Evolutionary conservation across 2,888 invertebrate species (phyloP).

Genomic region (Synanthedon formicaeformis): DNA sequence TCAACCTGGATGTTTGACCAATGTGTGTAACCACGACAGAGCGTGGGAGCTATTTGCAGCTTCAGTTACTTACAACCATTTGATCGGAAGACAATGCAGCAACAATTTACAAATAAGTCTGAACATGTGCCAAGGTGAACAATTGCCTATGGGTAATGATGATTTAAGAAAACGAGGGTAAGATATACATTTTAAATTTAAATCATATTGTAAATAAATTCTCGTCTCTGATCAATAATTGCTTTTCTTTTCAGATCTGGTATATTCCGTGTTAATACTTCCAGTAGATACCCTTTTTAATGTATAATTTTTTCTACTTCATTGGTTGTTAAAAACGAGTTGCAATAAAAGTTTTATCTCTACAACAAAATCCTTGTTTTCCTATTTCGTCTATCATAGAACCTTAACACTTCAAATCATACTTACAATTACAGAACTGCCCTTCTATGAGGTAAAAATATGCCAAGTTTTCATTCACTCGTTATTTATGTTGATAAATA

Average conservation of each 20-base stretch:
- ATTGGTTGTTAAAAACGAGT: no score
- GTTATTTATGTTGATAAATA: no score
- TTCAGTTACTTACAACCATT: conserved; percentile 25
- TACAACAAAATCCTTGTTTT: no score
- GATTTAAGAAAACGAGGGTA: conserved; percentile 30
- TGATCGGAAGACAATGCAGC: conserved; percentile 23
- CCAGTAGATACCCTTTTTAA: conserved; percentile 24
- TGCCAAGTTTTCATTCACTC: no score
- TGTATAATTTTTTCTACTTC: no score
- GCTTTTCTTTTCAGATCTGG: conserved; percentile 23
- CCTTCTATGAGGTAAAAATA: no score
- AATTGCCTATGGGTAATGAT: conserved; percentile 29
- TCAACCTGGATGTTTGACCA: conserved; percentile 33
- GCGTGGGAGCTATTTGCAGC: conserved; percentile 34
- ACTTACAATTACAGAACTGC: no score
- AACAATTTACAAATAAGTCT: conserved; percentile 16
- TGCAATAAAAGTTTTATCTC: no score
- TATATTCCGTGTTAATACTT: conserved; percentile 22
- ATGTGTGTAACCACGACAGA: conserved; percentile 31
- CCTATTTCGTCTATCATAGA: no score
- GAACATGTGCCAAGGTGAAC: conserved; percentile 27
- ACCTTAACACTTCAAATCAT: no score
- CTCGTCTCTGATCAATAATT: neutral
- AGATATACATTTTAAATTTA: conserved; percentile 6
- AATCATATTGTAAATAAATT: neutral